Conservation (phyloP, 1,140 invertebrate genomes). For the Chlorops oryzae region DNA sequence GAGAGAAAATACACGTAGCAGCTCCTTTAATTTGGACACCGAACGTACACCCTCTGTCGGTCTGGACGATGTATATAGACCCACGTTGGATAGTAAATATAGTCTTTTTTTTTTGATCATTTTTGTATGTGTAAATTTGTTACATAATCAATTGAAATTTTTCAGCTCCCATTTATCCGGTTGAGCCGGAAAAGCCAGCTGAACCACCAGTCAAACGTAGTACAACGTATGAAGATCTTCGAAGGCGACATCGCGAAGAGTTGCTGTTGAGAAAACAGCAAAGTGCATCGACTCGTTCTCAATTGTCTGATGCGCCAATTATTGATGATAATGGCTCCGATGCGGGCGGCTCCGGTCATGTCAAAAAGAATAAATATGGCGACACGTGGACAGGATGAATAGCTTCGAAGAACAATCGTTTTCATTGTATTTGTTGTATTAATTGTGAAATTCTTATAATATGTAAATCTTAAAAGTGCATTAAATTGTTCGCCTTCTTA, state of each 20-base stretch:
- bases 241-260: conserved; percentile 55
- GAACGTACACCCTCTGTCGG: conserved; percentile 46
- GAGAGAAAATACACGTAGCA: conserved; percentile 22
- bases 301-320: conserved; percentile 28
- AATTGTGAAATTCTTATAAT: conserved; percentile 8
- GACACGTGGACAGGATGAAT: conserved; percentile 36
- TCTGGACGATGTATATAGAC: conserved; percentile 51
- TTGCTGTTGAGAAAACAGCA: conserved; percentile 49
- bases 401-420: conserved; percentile 17
- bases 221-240: conserved; percentile 56
- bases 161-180: conserved; percentile 13
- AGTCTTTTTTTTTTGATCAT: neutral
- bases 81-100: conserved; percentile 48
- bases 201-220: conserved; percentile 37
- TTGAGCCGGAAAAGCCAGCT: conserved; percentile 33
- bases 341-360: conserved; percentile 11
- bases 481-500: too few relatives aligned
- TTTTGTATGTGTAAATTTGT: too few relatives aligned
- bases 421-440: conserved; percentile 4
- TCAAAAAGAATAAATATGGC: conserved; percentile 39
- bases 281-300: conserved; percentile 26
- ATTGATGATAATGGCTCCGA: too few relatives aligned
- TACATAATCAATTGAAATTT: neutral
- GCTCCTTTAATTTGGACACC: conserved; percentile 48
- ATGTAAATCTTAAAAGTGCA: too few relatives aligned